These are phyloP conservation scores for Stomorhina lunata DNA, from an alignment of 2,888 invertebrate species.

Conservation along the genomic window DNA sequence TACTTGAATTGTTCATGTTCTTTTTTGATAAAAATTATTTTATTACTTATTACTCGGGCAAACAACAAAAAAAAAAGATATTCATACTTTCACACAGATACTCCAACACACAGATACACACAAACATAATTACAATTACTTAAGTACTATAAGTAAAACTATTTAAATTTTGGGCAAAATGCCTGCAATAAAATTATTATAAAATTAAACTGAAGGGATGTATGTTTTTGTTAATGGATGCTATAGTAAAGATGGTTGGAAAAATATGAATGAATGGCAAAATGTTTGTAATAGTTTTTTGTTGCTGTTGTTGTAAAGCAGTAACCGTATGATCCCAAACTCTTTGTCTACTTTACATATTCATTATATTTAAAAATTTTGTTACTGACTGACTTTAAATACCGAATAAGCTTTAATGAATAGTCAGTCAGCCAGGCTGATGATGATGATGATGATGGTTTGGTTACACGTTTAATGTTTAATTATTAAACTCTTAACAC, in stretches of 20 bases:
- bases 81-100: too few species aligned
- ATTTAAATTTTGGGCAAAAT: conserved; percentile 34
- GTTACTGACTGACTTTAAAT: conserved; percentile 8
- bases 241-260: background rate
- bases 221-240: too few species aligned
- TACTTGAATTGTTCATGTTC: conserved; percentile 58
- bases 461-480: conserved; percentile 24
- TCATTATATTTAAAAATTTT: background rate
- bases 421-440: conserved; percentile 54
- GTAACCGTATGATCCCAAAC: conserved; percentile 20
- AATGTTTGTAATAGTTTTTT: conserved; percentile 29
- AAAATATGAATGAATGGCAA: conserved; percentile 6
- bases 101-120: background rate
- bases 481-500: conserved; percentile 57
- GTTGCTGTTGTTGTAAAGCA: too few species aligned
- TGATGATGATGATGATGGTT: too few species aligned
- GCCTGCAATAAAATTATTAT: conserved; percentile 50
- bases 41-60: conserved; percentile 8
- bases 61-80: too few species aligned
- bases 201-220: conserved; percentile 28
- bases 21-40: conserved; percentile 50
- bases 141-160: background rate
- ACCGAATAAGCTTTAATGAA: conserved; percentile 44
- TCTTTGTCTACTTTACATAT: background rate
- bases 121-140: background rate